Percentiles rank a stretch among this genome's conserved stretches.
These are phyloP conservation scores for Callyntrura guangdongensis DNA, from an alignment of 2,888 invertebrate species.

Conservation along the genomic window DNA sequence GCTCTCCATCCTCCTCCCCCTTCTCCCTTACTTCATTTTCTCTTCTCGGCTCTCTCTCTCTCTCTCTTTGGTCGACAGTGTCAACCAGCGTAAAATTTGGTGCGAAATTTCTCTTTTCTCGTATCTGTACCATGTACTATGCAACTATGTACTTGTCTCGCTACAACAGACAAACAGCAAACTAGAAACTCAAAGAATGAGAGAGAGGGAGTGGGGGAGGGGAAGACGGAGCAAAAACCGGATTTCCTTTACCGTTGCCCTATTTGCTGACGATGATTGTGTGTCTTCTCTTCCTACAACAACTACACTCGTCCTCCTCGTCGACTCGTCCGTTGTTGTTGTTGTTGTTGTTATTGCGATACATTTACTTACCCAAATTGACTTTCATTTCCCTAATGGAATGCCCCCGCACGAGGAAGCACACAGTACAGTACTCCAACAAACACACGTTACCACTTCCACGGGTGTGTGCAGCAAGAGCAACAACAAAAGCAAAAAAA, in stretches of 20 bases:
- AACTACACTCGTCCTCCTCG: too few species aligned
- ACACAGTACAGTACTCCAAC: background rate
- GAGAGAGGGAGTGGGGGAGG: conserved; percentile 3
- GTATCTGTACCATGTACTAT: too few species aligned
- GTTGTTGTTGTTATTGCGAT: conserved; percentile 8
- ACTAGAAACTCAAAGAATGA: too few species aligned
- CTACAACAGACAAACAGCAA: too few species aligned
- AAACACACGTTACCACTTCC: too few species aligned
- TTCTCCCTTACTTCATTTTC: background rate
- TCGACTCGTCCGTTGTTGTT: too few species aligned
- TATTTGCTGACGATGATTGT: too few species aligned
- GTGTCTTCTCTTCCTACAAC: too few species aligned
- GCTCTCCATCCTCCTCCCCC: background rate
- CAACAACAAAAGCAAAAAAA: background rate
- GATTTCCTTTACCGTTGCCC: conserved; percentile 69
- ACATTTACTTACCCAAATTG: conserved; percentile 66
- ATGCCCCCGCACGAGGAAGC: conserved; percentile 14
- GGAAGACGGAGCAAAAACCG: conserved; percentile 60
- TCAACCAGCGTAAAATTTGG: conserved; percentile 68
- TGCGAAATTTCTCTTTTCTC: conserved; percentile 54
- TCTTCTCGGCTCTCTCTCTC: too few species aligned
- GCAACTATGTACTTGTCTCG: too few species aligned
- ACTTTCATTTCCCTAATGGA: conserved; percentile 76
- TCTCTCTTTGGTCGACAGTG: background rate
- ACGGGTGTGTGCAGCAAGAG: background rate